Evolutionary conservation across 2,888 invertebrate genomes (phyloP), one percentile per base, ranked within the genome.

Genomic region (Dryococelus australis): DNA sequence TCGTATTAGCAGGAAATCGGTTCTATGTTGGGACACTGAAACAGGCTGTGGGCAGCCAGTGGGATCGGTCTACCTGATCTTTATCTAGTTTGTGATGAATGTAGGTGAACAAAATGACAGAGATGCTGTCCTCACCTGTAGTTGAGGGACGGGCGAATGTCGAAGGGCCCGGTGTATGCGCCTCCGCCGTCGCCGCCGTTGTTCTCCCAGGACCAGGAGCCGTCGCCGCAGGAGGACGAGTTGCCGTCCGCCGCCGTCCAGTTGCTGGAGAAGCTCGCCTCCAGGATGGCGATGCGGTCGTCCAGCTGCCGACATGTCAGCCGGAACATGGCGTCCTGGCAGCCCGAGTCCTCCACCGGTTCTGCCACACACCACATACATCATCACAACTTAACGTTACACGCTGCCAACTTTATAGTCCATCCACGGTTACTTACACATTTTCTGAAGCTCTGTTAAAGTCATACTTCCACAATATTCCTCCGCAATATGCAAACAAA

Each of bases 241-340:
- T n/a, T n/a, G 65, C 65, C 65, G 65, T n/a, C 65, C 24, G 8
- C 65, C 65, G 24, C n/a, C 65, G 65, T 65, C 65, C 65, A 65
- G 65, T 83, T 84, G 43, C 20, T 78, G 16, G 93, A 93, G 91
- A 95, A 95, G 92, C 94, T 94, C n/a, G 94, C 95, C 90, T 95
- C 95, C 90, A 95, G 91, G 65, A 95, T 93, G 79, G 95, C 95
- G 88, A 95, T 94, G 91, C 95, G 94, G 4, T 95, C 93, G 91
- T 94, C 94, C 89, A 95, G 91, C 88, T 94, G 94, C 51, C 95
- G 94, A 90, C 95, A 95, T 8, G 95, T 95, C 84, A 95, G 92
- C 35, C 94, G 93, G 90, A 95, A 94, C 90, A 93, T 93, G 91
- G 93, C 94, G 90, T 94, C 94, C 91, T 94, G 93, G 91, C 95